These are phyloP conservation scores for Dolichallabes microphthalmus DNA, from an alignment of 2,113 vertebrate species.

Conservation along the genomic window DNA sequence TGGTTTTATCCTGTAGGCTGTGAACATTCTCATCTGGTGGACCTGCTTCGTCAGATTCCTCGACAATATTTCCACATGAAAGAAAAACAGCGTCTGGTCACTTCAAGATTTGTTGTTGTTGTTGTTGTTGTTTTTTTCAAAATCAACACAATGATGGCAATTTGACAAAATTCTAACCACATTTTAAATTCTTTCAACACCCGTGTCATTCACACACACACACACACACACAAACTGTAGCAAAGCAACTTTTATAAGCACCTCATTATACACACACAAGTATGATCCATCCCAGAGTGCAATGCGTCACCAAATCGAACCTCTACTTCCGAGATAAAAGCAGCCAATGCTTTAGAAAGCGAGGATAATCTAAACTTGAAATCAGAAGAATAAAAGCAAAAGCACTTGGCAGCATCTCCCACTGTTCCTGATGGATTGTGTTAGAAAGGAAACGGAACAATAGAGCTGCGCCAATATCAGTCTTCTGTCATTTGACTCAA, in stretches of 20 bases:
- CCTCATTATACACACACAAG: constrained; percentile 8
- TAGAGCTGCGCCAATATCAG: constrained; percentile 46
- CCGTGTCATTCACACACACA: constrained; percentile 9
- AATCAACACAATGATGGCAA: constrained; percentile 19
- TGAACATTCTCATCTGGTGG: not conserved
- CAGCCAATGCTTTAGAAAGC: constrained; percentile 39
- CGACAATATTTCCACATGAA: not conserved
- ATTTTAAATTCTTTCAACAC: not conserved
- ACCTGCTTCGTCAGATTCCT: not conserved
- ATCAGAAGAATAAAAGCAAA: constrained; percentile 69
- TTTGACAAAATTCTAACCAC: not conserved
- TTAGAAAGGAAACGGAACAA: constrained; percentile 54
- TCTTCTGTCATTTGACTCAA: constrained; percentile 12
- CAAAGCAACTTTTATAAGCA: not conserved
- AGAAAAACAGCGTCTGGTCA: not conserved
- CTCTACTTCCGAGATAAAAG: constrained; percentile 8
- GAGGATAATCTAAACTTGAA: constrained; percentile 57
- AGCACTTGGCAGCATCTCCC: constrained; percentile 63
- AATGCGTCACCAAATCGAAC: not conserved
- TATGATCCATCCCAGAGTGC: not conserved
- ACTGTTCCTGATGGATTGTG: constrained; percentile 50
- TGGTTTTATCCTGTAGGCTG: not conserved
- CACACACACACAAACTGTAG: not conserved
- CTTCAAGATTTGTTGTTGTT: constrained; percentile 16
- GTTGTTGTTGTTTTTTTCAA: not conserved